phyloP scores from a whole-genome alignment of 2,113 vertebrate species.

The Chrysochloris asiatica region DNA sequence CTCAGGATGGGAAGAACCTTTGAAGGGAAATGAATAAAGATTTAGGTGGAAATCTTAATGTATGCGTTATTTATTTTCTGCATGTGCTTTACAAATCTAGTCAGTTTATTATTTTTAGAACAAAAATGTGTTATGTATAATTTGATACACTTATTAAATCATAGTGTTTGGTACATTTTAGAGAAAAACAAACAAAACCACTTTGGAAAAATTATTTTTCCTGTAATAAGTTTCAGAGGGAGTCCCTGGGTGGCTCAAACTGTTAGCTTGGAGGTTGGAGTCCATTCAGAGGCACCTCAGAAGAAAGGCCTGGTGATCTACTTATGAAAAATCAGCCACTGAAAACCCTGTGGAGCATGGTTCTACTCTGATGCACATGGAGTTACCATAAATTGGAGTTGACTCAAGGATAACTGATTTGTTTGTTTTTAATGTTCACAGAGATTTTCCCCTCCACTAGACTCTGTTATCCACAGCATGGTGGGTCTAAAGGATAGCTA shows the following conservation, averaged over 20 bases:
- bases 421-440: not conserved
- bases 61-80: not conserved
- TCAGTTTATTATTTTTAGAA: slow-evolving; percentile 45
- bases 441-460: not conserved
- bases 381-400: too few species aligned
- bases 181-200: slow-evolving; percentile 42
- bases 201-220: slow-evolving; percentile 36
- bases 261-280: not conserved
- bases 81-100: slow-evolving; percentile 14
- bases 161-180: slow-evolving; percentile 8
- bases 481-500: too few species aligned
- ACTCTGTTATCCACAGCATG: too few species aligned
- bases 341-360: not conserved
- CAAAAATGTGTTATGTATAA: slow-evolving; percentile 31
- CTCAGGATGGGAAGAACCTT: not conserved
- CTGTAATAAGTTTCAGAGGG: not conserved
- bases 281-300: not conserved
- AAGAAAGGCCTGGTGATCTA: not conserved
- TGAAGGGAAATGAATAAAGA: not conserved
- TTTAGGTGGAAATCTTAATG: not conserved
- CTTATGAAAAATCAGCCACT: too few species aligned
- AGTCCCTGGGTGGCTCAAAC: not conserved
- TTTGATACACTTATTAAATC: slow-evolving; percentile 51
- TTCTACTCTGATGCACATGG: not conserved
- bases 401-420: not conserved